These are phyloP conservation scores for Psettodes erumei DNA, from an alignment of 2,113 vertebrate genomes.

Conservation along the genomic window DNA sequence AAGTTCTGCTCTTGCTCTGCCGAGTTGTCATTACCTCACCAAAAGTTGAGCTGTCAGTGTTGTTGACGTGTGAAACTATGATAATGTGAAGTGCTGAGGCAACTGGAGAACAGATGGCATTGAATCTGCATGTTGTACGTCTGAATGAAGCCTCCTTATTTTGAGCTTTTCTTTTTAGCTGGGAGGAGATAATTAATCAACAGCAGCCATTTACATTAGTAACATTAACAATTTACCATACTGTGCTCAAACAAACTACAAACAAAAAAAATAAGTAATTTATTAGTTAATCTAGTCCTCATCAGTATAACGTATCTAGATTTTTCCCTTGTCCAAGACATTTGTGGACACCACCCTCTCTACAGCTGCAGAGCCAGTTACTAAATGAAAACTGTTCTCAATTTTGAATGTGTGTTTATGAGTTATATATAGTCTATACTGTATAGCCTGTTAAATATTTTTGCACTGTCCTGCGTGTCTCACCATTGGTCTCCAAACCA, in stretches of 20 bases:
- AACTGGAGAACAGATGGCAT: neutral
- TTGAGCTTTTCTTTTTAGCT: too few relatives aligned
- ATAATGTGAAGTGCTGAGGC: neutral
- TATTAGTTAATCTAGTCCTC: too few relatives aligned
- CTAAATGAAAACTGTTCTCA: slow-evolving; percentile 23
- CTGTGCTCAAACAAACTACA: neutral
- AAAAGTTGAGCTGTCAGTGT: slow-evolving; percentile 7
- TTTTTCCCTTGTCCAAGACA: neutral
- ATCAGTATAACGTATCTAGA: neutral
- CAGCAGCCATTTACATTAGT: too few relatives aligned
- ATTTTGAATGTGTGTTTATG: slow-evolving; percentile 10
- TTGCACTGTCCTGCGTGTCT: neutral
- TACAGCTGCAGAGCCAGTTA: slow-evolving; percentile 4
- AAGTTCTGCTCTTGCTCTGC: neutral
- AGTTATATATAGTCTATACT: neutral
- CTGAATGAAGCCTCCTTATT: neutral
- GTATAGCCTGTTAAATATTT: slow-evolving; percentile 1
- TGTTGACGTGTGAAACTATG: slow-evolving; percentile 3
- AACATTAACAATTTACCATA: too few relatives aligned
- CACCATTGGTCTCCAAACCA: neutral
- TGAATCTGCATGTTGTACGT: neutral
- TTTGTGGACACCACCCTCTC: neutral
- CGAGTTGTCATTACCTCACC: slow-evolving; percentile 1
- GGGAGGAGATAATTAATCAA: too few relatives aligned
- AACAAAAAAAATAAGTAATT: neutral